Evolutionary conservation across 2,113 vertebrate species (phyloP).

Genomic region (Platysteira castanea): DNA sequence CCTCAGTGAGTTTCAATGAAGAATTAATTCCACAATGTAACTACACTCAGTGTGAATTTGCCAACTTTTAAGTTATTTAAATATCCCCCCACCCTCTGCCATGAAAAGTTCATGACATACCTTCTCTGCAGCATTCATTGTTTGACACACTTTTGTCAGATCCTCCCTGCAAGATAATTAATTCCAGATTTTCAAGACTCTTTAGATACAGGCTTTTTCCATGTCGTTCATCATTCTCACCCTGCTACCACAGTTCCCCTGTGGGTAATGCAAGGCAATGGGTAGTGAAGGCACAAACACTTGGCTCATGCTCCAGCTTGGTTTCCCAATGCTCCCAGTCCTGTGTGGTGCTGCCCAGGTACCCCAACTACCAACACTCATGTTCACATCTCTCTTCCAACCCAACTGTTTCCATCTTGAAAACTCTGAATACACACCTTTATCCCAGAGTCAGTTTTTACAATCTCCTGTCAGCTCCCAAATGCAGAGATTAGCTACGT

Average conservation of each 20-base stretch:
- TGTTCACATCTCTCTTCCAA: not conserved
- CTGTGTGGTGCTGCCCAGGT: accelerated
- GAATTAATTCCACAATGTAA: conserved; percentile 29
- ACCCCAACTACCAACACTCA: not conserved
- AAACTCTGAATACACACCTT: not conserved
- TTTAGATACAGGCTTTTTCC: not conserved
- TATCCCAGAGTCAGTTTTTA: not conserved
- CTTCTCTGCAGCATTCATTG: conserved; percentile 3
- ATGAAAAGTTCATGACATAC: not conserved
- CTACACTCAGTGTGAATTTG: not conserved
- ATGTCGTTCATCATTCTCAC: not conserved
- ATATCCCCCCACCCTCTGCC: not conserved
- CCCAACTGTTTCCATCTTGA: not conserved
- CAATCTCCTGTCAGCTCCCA: not conserved
- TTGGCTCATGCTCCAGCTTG: accelerated
- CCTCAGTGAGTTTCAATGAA: not conserved
- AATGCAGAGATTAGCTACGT: not conserved
- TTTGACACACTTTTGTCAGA: not conserved
- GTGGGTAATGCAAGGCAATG: not conserved
- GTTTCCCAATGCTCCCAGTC: not conserved
- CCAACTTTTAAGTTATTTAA: conserved; percentile 43
- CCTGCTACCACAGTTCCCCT: accelerated
- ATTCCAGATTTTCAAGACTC: not conserved
- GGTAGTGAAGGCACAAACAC: not conserved
- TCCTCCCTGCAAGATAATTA: not conserved